Conservation (phyloP, 1,140 invertebrate genomes). For the Heliconius congener region DNA sequence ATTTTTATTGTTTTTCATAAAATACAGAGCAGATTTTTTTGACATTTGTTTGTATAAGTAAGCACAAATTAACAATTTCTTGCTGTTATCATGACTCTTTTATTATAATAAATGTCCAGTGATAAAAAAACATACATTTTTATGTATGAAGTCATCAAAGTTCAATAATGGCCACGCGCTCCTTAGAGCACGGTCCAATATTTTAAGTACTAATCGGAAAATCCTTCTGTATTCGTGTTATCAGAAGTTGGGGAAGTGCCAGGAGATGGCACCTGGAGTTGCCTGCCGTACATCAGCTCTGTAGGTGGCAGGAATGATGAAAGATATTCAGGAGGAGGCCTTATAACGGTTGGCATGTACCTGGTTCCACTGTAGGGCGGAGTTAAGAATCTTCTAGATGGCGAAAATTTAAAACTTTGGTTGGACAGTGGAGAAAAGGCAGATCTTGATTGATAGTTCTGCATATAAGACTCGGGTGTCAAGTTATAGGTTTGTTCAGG, state of each 20-base stretch:
- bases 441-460: slow-evolving; percentile 81
- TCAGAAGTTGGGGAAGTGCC: slow-evolving; percentile 78
- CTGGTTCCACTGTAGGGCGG: slow-evolving; percentile 91
- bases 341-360: slow-evolving; percentile 89
- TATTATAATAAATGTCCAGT: background rate
- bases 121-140: background rate
- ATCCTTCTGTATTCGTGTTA: slow-evolving; percentile 78
- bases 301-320: slow-evolving; percentile 74
- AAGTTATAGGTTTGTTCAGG: slow-evolving; percentile 73
- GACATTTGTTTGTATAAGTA: background rate
- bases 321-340: slow-evolving; percentile 82
- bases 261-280: slow-evolving; percentile 72
- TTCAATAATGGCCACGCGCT: slow-evolving; percentile 12
- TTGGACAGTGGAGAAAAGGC: slow-evolving; percentile 88
- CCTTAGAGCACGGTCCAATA: slow-evolving; percentile 61
- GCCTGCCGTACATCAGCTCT: slow-evolving; percentile 75
- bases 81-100: background rate
- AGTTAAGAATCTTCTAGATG: slow-evolving; percentile 86
- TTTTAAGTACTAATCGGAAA: slow-evolving; percentile 72
- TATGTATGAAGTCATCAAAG: background rate
- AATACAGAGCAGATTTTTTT: background rate
- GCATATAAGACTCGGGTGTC: slow-evolving; percentile 71
- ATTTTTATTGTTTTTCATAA: background rate
- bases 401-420: slow-evolving; percentile 81
- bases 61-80: background rate